These are phyloP conservation scores for Alouatta palliata DNA, from an alignment of 2,113 vertebrate species.

Conservation along the genomic window DNA sequence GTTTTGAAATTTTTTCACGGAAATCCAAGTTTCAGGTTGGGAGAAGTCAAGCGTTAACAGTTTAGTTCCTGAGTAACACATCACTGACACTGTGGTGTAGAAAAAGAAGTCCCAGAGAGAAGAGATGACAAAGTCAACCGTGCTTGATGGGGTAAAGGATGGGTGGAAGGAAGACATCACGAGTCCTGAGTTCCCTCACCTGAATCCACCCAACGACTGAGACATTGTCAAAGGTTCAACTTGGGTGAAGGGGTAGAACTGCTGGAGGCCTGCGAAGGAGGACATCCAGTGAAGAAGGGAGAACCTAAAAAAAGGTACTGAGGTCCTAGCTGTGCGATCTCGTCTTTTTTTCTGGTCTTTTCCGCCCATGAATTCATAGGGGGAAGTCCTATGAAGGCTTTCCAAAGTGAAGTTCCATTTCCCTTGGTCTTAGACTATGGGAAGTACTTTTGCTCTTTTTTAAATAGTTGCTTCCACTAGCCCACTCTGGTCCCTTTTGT, in stretches of 20 bases:
- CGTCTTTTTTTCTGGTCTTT: neutral
- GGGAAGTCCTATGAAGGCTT: neutral
- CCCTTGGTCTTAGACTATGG: neutral
- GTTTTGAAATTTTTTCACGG: neutral
- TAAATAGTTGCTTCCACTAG: neutral
- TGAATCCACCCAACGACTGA: neutral
- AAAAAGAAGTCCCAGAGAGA: neutral
- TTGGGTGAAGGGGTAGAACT: neutral
- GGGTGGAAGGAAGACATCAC: accelerated
- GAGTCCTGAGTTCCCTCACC: neutral
- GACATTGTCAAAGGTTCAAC: accelerated
- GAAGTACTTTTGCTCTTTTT: too few species aligned
- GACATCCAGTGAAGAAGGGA: accelerated
- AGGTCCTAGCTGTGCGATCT: accelerated
- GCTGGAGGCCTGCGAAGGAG: accelerated
- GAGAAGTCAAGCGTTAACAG: neutral
- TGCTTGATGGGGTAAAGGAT: accelerated
- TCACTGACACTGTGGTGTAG: neutral
- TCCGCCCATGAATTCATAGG: too few species aligned
- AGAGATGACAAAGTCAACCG: accelerated
- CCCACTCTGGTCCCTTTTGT: neutral
- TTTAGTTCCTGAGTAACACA: too few species aligned
- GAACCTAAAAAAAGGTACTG: neutral
- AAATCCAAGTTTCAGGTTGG: neutral
- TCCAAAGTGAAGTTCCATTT: neutral